Conservation (phyloP, 2,113 vertebrate species). For the Lamprologus tigripictilis region DNA sequence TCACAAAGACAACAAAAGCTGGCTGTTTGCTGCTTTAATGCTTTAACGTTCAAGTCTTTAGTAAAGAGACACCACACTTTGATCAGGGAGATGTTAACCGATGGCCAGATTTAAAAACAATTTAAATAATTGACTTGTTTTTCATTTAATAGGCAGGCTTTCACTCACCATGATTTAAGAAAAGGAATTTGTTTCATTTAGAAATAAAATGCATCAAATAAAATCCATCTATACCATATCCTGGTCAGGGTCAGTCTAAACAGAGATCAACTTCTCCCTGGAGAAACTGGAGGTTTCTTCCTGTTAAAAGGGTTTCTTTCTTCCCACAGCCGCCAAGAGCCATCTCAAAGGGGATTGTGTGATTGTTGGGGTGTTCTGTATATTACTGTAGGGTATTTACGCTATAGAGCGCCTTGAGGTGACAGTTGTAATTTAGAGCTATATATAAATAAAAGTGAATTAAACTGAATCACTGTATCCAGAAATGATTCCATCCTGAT, state of each 20-base stretch:
- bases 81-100: neutral
- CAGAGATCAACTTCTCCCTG: neutral
- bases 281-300: neutral
- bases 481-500: neutral
- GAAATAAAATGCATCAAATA: neutral
- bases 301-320: neutral
- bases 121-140: neutral
- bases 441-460: neutral
- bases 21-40: neutral
- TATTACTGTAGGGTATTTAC: neutral
- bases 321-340: rapidly evolving
- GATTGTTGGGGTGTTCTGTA: neutral
- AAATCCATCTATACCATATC: rapidly evolving
- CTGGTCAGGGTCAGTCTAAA: neutral
- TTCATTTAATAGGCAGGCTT: neutral
- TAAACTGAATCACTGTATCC: neutral
- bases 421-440: neutral
- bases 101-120: neutral
- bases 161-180: neutral
- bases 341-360: neutral
- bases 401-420: neutral
- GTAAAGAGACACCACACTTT: neutral
- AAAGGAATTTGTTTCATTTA: neutral
- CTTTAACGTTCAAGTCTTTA: neutral
- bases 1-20: neutral